Evolutionary conservation across 2,888 invertebrate genomes (phyloP), one percentile per base, ranked within the genome.

Genomic region (Hydriomena furcata): DNA sequence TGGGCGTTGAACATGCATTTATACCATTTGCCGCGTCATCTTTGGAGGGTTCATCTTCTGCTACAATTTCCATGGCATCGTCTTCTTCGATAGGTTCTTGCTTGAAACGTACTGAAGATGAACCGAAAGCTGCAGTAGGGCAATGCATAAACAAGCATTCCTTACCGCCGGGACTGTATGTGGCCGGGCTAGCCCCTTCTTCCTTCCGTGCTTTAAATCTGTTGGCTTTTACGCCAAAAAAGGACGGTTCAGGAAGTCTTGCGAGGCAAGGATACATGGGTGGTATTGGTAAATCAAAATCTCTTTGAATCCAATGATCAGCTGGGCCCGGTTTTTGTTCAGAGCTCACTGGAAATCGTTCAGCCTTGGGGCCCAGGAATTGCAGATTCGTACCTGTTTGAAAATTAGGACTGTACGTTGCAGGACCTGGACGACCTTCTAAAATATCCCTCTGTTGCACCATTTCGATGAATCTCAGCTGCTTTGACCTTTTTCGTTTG

Each of bases 381-480:
- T 66, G 48, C 41, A 79, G 61, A 45, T 75, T 47, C 8, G 67
- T 64, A 7, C 73, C 67, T 57, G 66, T 75, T n/a, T 76, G 69
- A 7, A 45, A 24, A n/a, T 49, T 64, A 12, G 82, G 83, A n/a
- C 28, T 62, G 48, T 89, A 89, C 8, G 65, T 45, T 34, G 76
- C 72, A 7, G 87, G 87, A 1, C 89, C 82, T 7, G 88, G 87
- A 1, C 55, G 59, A 31, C 62, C 68, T 53, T 87, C 80, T 38
- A 60, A 52, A 38, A 82, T 63, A 55, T 79, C 71, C 55, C 57
- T 72, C 52, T 68, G 60, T 58, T 87, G 83, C 7, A 87, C 55
- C 55, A 73, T 73, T 66, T 89, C 88, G 45, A 85, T 79, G 53
- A 67, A 86, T 47, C 89, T 75, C 17, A 76, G 60, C 55, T 86